phyloP scores from a whole-genome alignment of 92 coral and sea anemone genomes.

The Umimayanthus kanabou region DNA sequence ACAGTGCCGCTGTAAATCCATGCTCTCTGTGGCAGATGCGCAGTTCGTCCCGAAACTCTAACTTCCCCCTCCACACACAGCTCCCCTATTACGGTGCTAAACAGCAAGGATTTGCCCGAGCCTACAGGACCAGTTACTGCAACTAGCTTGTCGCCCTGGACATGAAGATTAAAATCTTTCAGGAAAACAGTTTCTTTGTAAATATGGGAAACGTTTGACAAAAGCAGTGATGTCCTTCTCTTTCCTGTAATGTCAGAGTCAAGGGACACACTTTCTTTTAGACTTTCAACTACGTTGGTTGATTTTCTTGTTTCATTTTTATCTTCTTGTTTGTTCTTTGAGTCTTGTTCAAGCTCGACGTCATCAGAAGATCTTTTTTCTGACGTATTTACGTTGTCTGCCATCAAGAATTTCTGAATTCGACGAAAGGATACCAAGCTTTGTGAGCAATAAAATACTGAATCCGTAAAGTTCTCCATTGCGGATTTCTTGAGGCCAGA shows the following conservation, averaged over 20 bases:
- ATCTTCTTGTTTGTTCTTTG: neutral
- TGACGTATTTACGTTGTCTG: neutral
- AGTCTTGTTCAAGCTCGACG: neutral
- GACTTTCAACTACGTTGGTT: neutral
- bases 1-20: neutral
- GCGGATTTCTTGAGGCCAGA: neutral
- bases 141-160: neutral
- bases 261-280: neutral
- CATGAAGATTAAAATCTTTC: neutral
- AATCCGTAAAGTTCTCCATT: neutral
- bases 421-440: neutral
- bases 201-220: neutral
- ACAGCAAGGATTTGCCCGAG: neutral
- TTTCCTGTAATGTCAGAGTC: neutral
- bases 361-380: neutral
- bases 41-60: neutral
- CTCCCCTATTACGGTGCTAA: neutral
- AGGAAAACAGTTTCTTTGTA: neutral
- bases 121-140: constrained; percentile 3
- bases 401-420: neutral
- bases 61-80: neutral
- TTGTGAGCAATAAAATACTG: constrained; percentile 1
- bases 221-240: neutral
- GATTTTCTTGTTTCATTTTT: no score
- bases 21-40: neutral